phyloP scores from a whole-genome alignment of 1,140 invertebrate species.

The Delia radicum region DNA sequence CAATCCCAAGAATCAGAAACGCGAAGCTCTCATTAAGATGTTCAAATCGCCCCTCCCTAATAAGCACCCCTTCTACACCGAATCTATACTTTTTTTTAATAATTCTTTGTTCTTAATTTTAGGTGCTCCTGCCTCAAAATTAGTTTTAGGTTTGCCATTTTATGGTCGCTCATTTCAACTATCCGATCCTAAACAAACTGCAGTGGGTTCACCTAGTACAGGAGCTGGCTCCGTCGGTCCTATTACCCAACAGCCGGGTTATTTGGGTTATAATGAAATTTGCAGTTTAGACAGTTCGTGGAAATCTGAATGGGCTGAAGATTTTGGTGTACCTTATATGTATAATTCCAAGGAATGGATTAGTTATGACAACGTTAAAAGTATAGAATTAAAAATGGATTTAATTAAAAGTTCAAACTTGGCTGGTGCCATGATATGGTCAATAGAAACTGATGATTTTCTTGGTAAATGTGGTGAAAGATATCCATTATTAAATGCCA shows the following conservation, averaged over 20 bases:
- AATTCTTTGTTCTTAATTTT: neutral
- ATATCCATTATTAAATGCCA: slow-evolving; percentile 12
- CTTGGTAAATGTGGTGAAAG: slow-evolving; percentile 49
- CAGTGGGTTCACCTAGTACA: slow-evolving; percentile 59
- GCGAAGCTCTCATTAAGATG: no score
- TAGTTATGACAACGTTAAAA: slow-evolving; percentile 53
- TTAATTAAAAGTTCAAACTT: slow-evolving; percentile 50
- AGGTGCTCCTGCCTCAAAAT: slow-evolving; percentile 65
- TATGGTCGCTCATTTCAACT: slow-evolving; percentile 71
- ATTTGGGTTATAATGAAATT: slow-evolving; percentile 77
- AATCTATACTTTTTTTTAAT: no score
- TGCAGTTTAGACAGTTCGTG: slow-evolving; percentile 33
- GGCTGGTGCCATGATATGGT: slow-evolving; percentile 66
- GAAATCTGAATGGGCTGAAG: slow-evolving; percentile 34
- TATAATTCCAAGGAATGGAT: slow-evolving; percentile 55
- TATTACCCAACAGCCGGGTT: slow-evolving; percentile 69
- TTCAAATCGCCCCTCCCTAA: no score
- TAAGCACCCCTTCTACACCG: no score
- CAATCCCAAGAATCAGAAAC: no score
- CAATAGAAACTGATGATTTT: slow-evolving; percentile 65
- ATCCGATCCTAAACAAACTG: slow-evolving; percentile 51
- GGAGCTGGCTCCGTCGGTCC: slow-evolving; percentile 59
- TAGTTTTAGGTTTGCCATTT: slow-evolving; percentile 68
- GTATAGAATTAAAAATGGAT: slow-evolving; percentile 52
- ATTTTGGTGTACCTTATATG: slow-evolving; percentile 52